Conservation (phyloP, 2,888 invertebrate species). For the Hetaerina titia region DNA sequence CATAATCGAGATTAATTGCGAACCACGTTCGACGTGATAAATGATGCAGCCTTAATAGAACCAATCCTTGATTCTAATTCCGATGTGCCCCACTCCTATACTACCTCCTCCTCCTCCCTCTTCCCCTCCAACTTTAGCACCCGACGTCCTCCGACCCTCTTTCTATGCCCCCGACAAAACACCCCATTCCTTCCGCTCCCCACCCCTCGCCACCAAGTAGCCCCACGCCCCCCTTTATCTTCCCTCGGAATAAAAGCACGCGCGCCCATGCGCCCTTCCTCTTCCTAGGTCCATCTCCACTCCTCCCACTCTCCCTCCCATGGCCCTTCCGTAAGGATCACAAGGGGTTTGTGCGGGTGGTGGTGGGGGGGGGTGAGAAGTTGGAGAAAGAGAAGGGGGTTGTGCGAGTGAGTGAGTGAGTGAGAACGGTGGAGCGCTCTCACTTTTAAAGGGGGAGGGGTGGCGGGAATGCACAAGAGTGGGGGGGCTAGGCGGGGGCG, state of each 20-base stretch:
- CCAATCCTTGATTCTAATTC: neutral
- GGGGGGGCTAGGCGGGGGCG: too few relatives aligned
- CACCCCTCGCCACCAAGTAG: neutral
- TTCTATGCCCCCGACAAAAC: too few relatives aligned
- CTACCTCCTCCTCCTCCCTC: neutral
- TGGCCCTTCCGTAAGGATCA: too few relatives aligned
- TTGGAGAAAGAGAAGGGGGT: neutral
- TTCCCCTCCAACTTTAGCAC: too few relatives aligned
- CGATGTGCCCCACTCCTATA: neutral
- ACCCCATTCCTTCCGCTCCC: too few relatives aligned
- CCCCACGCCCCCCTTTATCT: neutral
- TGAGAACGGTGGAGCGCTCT: too few relatives aligned
- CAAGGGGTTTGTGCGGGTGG: neutral
- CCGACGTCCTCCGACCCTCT: neutral
- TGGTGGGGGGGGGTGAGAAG: neutral
- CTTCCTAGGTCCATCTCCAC: neutral
- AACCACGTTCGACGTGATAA: neutral
- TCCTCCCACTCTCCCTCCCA: neutral
- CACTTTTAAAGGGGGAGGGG: too few relatives aligned
- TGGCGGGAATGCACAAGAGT: too few relatives aligned
- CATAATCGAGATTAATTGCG: neutral
- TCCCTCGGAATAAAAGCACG: neutral
- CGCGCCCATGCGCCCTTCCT: neutral
- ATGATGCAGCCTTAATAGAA: slow-evolving; percentile 7
- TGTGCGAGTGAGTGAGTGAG: neutral